These are phyloP conservation scores for Pachycephus smyrnensis DNA, from an alignment of 2,888 invertebrate species.

Conservation along the genomic window DNA sequence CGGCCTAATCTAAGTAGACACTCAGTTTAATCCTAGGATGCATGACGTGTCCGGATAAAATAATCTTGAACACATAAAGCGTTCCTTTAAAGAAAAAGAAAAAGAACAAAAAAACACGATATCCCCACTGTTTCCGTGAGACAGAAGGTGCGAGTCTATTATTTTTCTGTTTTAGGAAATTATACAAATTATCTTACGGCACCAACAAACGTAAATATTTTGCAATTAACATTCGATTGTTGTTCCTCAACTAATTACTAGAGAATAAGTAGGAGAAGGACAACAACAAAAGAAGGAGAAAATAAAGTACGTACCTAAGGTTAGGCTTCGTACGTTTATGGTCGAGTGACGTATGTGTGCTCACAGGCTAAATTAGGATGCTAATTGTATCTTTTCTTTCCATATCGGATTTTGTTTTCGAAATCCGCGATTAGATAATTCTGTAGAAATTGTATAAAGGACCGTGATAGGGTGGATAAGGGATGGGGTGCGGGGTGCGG, in stretches of 20 bases:
- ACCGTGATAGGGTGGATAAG: neutral
- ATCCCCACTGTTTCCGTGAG: conserved; percentile 16
- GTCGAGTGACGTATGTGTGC: neutral
- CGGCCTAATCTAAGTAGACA: neutral
- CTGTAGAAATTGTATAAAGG: neutral
- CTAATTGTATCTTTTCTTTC: neutral
- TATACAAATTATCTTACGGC: neutral
- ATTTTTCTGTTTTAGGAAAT: conserved; percentile 25
- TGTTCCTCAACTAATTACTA: neutral
- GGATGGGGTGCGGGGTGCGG: neutral
- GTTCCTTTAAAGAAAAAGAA: neutral
- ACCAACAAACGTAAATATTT: neutral
- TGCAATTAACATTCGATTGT: neutral
- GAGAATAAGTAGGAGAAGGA: neutral
- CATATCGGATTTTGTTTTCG: neutral
- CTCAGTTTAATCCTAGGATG: neutral
- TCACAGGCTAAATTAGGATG: neutral
- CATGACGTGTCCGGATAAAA: neutral
- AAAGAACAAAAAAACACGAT: neutral
- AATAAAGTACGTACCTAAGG: neutral
- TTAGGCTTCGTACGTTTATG: neutral
- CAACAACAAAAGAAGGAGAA: neutral
- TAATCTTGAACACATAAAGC: neutral
- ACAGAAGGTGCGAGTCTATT: conserved; percentile 3
- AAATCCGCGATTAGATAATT: neutral